phyloP scores from a whole-genome alignment of 2,888 invertebrate species.

The Oxytorus armatus region DNA sequence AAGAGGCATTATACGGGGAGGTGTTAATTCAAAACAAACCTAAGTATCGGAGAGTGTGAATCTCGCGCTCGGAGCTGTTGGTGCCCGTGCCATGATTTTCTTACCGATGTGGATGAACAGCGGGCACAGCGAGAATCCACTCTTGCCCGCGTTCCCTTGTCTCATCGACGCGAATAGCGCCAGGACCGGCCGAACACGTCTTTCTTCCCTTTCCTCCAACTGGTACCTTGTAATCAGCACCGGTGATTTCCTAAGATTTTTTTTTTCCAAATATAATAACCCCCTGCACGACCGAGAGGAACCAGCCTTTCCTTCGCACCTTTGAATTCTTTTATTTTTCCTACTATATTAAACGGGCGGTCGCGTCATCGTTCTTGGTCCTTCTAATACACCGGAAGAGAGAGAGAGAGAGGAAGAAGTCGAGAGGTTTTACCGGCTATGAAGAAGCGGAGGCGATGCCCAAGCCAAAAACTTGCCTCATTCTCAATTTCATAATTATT shows the following conservation, averaged over 20 bases:
- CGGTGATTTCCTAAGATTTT: slow-evolving; percentile 74
- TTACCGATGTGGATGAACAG: slow-evolving; percentile 47
- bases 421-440: no score
- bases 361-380: slow-evolving; percentile 42
- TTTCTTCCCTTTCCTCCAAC: slow-evolving; percentile 45
- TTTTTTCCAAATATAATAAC: slow-evolving; percentile 69
- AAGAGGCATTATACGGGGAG: slow-evolving; percentile 69
- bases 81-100: slow-evolving; percentile 42
- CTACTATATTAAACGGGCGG: slow-evolving; percentile 48
- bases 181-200: slow-evolving; percentile 35
- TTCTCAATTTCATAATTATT: no score
- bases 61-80: slow-evolving; percentile 68
- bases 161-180: slow-evolving; percentile 26
- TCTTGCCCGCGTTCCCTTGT: slow-evolving; percentile 48
- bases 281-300: slow-evolving; percentile 63
- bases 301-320: slow-evolving; percentile 73
- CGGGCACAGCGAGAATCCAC: slow-evolving; percentile 54
- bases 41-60: slow-evolving; percentile 73
- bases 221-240: slow-evolving; percentile 78
- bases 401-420: neutral
- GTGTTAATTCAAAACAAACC: slow-evolving; percentile 82
- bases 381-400: slow-evolving; percentile 46
- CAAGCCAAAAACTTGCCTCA: no score
- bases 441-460: no score
- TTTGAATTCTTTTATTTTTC: slow-evolving; percentile 66